Evolutionary conservation across 2,797 vertebrate species (phyloP).

Genomic region (Gila robusta): DNA sequence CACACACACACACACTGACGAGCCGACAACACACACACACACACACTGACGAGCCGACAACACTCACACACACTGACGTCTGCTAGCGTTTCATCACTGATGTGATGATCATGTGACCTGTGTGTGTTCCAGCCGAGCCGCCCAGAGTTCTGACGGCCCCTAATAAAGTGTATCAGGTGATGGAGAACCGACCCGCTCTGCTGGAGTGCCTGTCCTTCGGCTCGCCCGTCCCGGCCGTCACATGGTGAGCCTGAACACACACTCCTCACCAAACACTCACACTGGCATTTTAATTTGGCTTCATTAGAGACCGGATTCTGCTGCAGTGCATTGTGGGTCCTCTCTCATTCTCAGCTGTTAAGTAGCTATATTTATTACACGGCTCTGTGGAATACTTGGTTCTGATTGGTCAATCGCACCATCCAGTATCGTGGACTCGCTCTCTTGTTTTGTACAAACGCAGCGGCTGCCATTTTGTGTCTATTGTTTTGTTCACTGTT

Average conservation of each 20-base stretch:
- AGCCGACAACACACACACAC: too few species aligned
- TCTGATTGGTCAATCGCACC: too few species aligned
- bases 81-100: too few species aligned
- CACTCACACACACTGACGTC: neutral
- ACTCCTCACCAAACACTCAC: neutral
- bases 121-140: slow-evolving; percentile 85
- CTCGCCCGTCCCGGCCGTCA: slow-evolving; percentile 91
- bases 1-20: too few species aligned
- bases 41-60: slow-evolving; percentile 46
- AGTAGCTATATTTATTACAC: too few species aligned
- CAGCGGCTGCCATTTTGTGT: too few species aligned
- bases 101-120: neutral
- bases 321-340: neutral
- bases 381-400: too few species aligned
- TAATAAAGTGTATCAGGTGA: slow-evolving; percentile 91
- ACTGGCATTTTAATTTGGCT: neutral
- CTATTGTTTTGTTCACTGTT: too few species aligned
- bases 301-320: neutral
- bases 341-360: neutral
- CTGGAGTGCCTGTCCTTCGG: slow-evolving; percentile 92
- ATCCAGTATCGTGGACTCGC: too few species aligned
- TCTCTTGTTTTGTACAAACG: too few species aligned
- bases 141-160: slow-evolving; percentile 90
- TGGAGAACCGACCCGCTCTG: slow-evolving; percentile 84
- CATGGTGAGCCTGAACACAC: slow-evolving; percentile 83